Evolutionary conservation across 2,888 invertebrate genomes (phyloP), one percentile per base, ranked within the genome.

Genomic region (Phytoseiulus persimilis): DNA sequence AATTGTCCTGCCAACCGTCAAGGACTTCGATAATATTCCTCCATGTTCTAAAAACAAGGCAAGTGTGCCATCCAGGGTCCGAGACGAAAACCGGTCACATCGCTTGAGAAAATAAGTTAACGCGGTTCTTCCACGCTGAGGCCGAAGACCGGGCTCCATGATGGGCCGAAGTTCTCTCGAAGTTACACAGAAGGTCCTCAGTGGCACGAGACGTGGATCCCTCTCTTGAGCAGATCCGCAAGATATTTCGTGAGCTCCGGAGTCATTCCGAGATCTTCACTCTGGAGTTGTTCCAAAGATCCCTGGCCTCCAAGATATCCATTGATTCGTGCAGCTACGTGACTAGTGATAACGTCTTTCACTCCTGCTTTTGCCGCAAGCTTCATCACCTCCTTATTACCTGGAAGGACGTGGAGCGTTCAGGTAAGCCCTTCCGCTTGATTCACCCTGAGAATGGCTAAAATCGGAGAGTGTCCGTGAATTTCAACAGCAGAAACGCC

Each of bases 201-300:
- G 33, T 87, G 87, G 33, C 87, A 87, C 0, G 87, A 87, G 1
- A 32, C 87, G 32, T 28, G 11, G n/a, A 87, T 45, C 6, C 87
- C 33, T 18, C 45, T 87, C 32, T 87, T n/a, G 45, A 87, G 87
- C 11, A 87, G 39, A n/a, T 87, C 45, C 23, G 0, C 87, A 23
- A 87, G 39, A 31, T 87, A 87, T 0, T 33, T 45, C 14, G 32
- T 87, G 23, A 45, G 39, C 31, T 87, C 87, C 5, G 32, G 39
- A 6, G 87, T 33, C 32, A 87, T 33, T 33, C 87, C 87, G 14
- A 87, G 87, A 45, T 87, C 87, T 33, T 87, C 87, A 23, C 39
- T 39, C 31, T 87, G 87, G 87, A 87, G 45, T 87, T 87, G 87
- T 33, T 33, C 87, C 32, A 87, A 39, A 11, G 87, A 32, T n/a